Conservation (phyloP, 1,140 invertebrate species). For the Lordiphosa stackelbergi region DNA sequence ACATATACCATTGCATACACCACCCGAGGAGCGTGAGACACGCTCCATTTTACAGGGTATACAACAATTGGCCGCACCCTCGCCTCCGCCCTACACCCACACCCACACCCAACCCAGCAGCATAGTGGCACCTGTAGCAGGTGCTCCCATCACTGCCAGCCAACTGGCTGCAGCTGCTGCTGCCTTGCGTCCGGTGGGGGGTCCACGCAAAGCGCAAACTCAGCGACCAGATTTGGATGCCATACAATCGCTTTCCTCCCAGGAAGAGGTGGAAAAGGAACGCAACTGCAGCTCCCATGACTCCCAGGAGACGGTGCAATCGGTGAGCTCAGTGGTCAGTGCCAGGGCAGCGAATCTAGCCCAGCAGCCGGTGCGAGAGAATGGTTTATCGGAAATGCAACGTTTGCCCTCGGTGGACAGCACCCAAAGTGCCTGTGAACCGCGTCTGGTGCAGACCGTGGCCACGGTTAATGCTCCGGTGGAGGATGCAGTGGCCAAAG, state of each 20-base stretch:
- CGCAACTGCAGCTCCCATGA: conserved; percentile 67
- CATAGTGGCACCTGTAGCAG: neutral
- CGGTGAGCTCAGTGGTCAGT: conserved; percentile 45
- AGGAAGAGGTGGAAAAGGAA: conserved; percentile 48
- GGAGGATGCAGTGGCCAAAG: conserved; percentile 56
- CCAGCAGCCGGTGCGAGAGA: conserved; percentile 36
- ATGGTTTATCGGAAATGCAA: conserved; percentile 38
- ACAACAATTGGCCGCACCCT: conserved; percentile 55
- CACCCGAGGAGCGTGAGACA: conserved; percentile 80
- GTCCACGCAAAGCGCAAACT: conserved; percentile 29
- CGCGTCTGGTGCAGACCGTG: conserved; percentile 56
- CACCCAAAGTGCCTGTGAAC: conserved; percentile 61
- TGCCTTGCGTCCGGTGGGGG: conserved; percentile 50
- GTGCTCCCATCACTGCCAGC: conserved; percentile 49
- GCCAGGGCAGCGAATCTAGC: conserved; percentile 53
- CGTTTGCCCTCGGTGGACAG: conserved; percentile 62
- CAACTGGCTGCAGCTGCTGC: conserved; percentile 55
- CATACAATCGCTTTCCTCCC: conserved; percentile 63
- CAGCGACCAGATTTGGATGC: conserved; percentile 67
- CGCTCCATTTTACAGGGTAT: conserved; percentile 60
- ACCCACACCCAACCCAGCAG: neutral
- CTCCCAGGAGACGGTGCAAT: conserved; percentile 60
- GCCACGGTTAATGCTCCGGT: conserved; percentile 48
- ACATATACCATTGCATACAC: conserved; percentile 82
- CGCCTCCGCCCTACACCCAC: conserved; percentile 33